Percentiles rank a stretch among this genome's conserved stretches.
phyloP scores from a whole-genome alignment of 2,797 vertebrate species.

The Smutsia temminckii region DNA sequence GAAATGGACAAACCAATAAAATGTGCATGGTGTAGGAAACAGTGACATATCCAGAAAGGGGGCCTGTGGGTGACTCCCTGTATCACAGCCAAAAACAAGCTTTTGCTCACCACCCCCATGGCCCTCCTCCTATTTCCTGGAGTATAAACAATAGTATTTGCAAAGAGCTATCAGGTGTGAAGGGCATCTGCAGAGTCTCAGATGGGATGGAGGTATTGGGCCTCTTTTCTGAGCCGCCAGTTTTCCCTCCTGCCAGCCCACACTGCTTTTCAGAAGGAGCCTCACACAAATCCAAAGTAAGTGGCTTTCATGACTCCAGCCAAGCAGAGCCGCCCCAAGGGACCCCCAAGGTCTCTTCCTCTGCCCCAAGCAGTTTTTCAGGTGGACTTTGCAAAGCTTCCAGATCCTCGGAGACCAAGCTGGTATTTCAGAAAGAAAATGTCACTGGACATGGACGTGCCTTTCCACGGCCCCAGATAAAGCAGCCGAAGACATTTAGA shows the following conservation, averaged over 20 bases:
- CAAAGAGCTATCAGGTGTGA: rapidly evolving
- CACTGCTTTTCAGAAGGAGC: not conserved
- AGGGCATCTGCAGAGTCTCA: rapidly evolving
- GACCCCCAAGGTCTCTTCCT: not conserved
- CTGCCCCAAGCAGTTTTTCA: too few relatives aligned
- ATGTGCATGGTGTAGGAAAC: rapidly evolving
- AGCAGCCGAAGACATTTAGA: too few relatives aligned
- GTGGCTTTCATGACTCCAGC: not conserved
- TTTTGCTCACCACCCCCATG: rapidly evolving
- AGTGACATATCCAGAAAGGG: rapidly evolving
- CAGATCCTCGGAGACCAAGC: not conserved
- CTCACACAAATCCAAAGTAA: too few relatives aligned
- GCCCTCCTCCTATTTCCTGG: rapidly evolving
- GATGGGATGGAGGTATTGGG: not conserved
- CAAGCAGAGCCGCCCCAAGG: too few relatives aligned
- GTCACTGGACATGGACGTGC: not conserved
- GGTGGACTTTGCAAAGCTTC: not conserved
- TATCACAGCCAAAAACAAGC: rapidly evolving
- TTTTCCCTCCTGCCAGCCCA: rapidly evolving
- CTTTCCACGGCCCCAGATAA: not conserved
- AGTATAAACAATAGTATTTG: rapidly evolving
- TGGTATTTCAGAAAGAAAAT: not conserved
- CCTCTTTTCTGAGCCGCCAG: not conserved
- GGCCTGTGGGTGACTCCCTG: rapidly evolving
- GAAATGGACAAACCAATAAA: too few relatives aligned